Conservation (phyloP, 2,888 invertebrate species). For the Oasisia sp. region DNA sequence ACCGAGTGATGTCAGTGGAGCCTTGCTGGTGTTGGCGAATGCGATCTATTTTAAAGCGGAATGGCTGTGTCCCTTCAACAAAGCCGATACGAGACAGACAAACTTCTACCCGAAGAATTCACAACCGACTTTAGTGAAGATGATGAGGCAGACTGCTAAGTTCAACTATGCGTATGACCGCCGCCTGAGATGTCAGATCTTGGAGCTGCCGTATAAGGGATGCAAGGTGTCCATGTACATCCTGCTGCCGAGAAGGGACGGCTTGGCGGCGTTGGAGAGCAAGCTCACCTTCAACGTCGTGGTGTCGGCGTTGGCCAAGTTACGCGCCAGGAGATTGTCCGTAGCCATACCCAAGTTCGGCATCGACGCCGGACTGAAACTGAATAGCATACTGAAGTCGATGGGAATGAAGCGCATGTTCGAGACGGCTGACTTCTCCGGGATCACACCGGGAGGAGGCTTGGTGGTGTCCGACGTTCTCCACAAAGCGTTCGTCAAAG, state of each 20-base stretch:
- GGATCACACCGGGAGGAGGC: slow-evolving; percentile 45
- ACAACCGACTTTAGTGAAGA: slow-evolving; percentile 71
- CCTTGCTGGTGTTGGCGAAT: slow-evolving; percentile 65
- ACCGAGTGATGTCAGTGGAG: slow-evolving; percentile 64
- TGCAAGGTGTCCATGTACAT: slow-evolving; percentile 53
- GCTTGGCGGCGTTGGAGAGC: slow-evolving; percentile 40
- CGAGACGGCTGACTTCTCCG: slow-evolving; percentile 54
- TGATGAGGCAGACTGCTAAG: slow-evolving; percentile 73
- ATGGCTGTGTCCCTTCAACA: slow-evolving; percentile 69
- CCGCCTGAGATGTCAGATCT: slow-evolving; percentile 77
- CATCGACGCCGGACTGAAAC: slow-evolving; percentile 46
- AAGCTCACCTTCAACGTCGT: slow-evolving; percentile 24
- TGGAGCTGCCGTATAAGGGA: slow-evolving; percentile 77
- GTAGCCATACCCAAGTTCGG: slow-evolving; percentile 52
- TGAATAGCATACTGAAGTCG: slow-evolving; percentile 33
- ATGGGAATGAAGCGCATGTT: slow-evolving; percentile 56
- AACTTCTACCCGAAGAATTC: not conserved
- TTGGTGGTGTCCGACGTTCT: slow-evolving; percentile 51
- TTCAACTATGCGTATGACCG: slow-evolving; percentile 68
- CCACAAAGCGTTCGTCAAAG: slow-evolving; percentile 61
- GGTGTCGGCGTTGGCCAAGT: not conserved
- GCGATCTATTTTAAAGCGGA: slow-evolving; percentile 68
- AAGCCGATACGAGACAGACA: not conserved
- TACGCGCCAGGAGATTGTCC: slow-evolving; percentile 28
- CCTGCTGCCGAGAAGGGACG: slow-evolving; percentile 53